Evolutionary conservation across 1,140 invertebrate genomes (phyloP), one percentile per base, ranked within the genome.

Genomic region (Bombus superbus): DNA sequence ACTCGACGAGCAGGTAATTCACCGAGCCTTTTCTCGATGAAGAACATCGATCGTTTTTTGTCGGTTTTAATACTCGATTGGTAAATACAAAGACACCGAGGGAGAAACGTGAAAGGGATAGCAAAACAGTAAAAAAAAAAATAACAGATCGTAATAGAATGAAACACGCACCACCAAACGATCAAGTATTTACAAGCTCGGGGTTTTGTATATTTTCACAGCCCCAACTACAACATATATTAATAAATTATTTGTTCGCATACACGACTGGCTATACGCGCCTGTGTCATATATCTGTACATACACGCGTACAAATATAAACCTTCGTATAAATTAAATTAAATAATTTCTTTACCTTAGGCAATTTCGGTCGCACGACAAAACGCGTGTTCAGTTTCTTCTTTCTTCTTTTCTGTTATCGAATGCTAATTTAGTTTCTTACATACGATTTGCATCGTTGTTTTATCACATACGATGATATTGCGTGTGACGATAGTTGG

Each of bases 241-340:
- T 78, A 79, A 86, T 89, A 86, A 88, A 86, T 89, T 86, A 79
- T 83, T 66, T 47, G 5, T 59, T 72, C 81, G 42, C 59, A 75
- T 71, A 68, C 42, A 53, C 72, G 42, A 11, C 3, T 53, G 57
- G 28, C 40, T 42, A 18, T 88, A 79, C 18, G 1, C 40, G 62
- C 44, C 32, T 59, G 42, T 10, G 35, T 28, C 18, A n/a, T 44
- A n/a, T 28, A 68, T 22, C 0, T 38, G 35, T 35, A 84, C n/a
- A 44, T 57, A 69, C 5, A 15, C 18, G 11, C 53, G 35, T 66
- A 73, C 47, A 47, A 35, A 47, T 74, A 13, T 25, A 35, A 47
- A 88, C 10, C 74, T 82, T 47, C 32, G 22, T 89, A 88, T 89
- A 89, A 89, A 89, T 89, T 83, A 83, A 86, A 77, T 89, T 64